A percentile compares a stretch with the other conserved stretches of the same genome.
phyloP scores from a whole-genome alignment of 2,888 invertebrate genomes.

The Aphodius sticticus region DNA sequence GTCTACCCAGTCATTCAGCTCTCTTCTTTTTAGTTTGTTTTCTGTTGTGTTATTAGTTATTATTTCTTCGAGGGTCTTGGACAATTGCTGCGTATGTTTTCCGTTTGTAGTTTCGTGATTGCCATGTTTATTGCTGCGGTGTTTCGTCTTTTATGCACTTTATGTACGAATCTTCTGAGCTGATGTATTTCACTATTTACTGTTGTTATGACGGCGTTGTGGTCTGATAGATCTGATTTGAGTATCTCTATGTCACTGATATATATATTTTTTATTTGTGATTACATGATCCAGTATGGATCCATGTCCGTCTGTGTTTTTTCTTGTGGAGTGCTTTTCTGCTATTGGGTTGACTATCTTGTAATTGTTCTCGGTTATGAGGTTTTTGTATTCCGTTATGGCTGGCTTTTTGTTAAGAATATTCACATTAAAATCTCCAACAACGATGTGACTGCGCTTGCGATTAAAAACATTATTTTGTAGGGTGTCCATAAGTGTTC shows the following conservation, averaged over 20 bases:
- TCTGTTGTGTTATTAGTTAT: neutral
- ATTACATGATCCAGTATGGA: neutral
- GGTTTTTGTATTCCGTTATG: constrained; percentile 4
- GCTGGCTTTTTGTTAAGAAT: neutral
- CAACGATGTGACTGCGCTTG: neutral
- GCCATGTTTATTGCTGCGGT: neutral
- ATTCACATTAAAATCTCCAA: neutral
- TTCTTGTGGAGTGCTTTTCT: neutral
- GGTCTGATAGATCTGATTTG: neutral
- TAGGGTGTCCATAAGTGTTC: neutral
- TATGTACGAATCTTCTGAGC: neutral
- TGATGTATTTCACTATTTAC: neutral
- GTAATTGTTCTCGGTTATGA: neutral
- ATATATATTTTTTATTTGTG: neutral
- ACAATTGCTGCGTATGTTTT: neutral
- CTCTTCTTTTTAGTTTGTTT: neutral
- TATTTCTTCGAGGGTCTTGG: neutral
- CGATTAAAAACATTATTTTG: constrained; percentile 15
- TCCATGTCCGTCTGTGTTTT: neutral
- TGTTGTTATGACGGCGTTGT: neutral
- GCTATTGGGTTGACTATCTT: neutral
- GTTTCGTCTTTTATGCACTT: neutral
- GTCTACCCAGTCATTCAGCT: neutral
- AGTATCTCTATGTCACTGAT: neutral
- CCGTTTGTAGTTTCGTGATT: neutral